Evolutionary conservation across 2,888 invertebrate genomes (phyloP), one percentile per base, ranked within the genome.

Genomic region (Cosmorhoe ocellata): DNA sequence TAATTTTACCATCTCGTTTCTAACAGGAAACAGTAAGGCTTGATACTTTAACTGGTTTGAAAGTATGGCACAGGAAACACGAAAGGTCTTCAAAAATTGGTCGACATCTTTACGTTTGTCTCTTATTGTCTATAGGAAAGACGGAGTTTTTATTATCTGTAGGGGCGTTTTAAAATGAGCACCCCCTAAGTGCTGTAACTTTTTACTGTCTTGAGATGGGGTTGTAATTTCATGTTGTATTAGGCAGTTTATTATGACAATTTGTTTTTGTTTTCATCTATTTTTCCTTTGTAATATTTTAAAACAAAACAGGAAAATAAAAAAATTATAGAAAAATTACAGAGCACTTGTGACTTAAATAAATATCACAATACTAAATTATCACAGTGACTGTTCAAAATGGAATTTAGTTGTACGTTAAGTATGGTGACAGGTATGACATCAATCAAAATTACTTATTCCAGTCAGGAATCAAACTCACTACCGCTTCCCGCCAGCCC

Each of bases 101-200:
- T 63, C 37, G 50, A 41, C 56, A 69, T 69, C 66, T 78, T 79
- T 81, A 84, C 79, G 76, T 75, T 74, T 69, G 72, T 76, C 77
- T 75, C 79, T 83, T 83, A 86, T 87, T 86, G 87, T 88, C 86
- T 86, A 83, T 76, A 75, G 81, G 76, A 81, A 72, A 85, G 84
- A 83, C 82, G 81, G 79, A 77, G 79, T 86, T 88, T 89, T 88
- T 89, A 87, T 88, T 84, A 82, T 85, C 88, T 82, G 84, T 69
- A 82, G 86, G 65, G 84, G 76, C 73, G 71, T 74, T 84, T 86
- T 84, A 84, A 82, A 84, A 71, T 71, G 79, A 71, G 74, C 70
- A 72, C 75, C 76, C 79, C 81, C 81, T 81, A 83, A 85, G 83
- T 79, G 84, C 73, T 82, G 81, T 81, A 77, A 76, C 74, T 71